Base-by-base conservation (phyloP, 2,797 vertebrate species). In the Chelidonichthys spinosus region DNA sequence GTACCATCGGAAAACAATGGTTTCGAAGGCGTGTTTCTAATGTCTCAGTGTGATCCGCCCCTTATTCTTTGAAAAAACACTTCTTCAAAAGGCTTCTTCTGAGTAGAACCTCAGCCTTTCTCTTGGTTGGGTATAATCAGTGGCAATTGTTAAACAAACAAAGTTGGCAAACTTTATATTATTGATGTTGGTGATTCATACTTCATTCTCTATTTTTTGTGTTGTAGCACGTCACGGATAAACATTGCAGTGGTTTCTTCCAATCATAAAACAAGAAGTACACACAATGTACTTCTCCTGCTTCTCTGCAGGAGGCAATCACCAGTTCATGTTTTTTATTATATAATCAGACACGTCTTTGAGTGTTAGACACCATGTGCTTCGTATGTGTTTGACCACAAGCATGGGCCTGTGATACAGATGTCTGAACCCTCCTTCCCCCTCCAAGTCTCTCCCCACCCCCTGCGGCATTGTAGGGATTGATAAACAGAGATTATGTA, bases 401-500 rank as follows among this genome's bases (percentile, higher is more conserved):
- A 49, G 17, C 43, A 39, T 17, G 47, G 37, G 71, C 11, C 2
- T 10, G 17, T 6, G 59, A 4, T n/a, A 49, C 47, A 66, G 7
- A 36, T 13, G 52, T 25, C 5, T 17, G 14, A 14, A 5, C 10
- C 36, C 55, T 50, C 43, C 61, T 33, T 6, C 17, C 49, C 25
- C 54, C 50, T 15, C 39, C 50, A 6, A 8, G 7, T 13, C 62
- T 55, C 6, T 6, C 49, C 66, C 35, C 61, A 0, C 18, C 68
- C 69, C 53, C 7, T 6, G 49, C 7, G 25, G 56, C 62, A 73
- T 70, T 35, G 46, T 77, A 74, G 25, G 78, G 61, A 58, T 46
- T 74, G 70, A 76, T 77, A 63, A 78, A 80, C 78, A 82, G 44
- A 76, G 76, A 72, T 71, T 46, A 69, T 18, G 5, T 58, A 43